These are phyloP conservation scores for Tapirus indicus DNA, from an alignment of 2,797 vertebrate genomes.

Conservation along the genomic window DNA sequence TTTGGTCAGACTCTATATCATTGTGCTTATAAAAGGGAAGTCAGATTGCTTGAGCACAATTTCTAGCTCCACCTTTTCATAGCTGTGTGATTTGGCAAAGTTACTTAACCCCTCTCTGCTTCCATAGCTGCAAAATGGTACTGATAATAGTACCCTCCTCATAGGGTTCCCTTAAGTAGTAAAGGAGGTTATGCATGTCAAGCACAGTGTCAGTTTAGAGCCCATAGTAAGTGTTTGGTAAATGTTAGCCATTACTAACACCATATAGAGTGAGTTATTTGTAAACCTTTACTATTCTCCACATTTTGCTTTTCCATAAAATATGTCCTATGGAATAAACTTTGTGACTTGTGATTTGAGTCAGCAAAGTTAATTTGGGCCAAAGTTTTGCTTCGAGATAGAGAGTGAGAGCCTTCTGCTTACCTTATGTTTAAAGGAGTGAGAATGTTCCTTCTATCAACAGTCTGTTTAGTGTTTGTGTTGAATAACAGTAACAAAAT, in stretches of 20 bases:
- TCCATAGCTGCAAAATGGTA: neutral
- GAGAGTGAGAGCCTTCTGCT: neutral
- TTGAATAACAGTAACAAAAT: conserved; percentile 56
- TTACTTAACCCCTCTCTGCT: neutral
- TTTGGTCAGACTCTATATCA: conserved; percentile 11
- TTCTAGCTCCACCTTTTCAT: neutral
- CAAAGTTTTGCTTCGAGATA: neutral
- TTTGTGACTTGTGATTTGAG: conserved; percentile 23
- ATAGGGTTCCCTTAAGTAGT: neutral
- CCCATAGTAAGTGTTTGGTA: neutral
- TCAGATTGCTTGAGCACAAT: neutral
- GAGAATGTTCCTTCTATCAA: conserved; percentile 39
- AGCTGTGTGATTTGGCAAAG: neutral
- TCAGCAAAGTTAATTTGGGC: conserved; percentile 11
- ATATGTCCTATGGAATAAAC: neutral
- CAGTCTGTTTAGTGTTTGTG: conserved; percentile 51
- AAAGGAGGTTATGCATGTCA: neutral
- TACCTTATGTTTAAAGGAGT: neutral
- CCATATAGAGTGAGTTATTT: neutral
- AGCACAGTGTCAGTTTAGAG: neutral
- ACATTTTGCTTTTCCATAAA: neutral
- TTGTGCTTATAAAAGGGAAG: neutral
- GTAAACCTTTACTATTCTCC: neutral
- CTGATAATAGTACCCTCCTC: neutral
- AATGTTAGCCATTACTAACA: neutral